Evolutionary conservation across 2,888 invertebrate genomes (phyloP).

Genomic region (Rhagophthalmus giganteus): DNA sequence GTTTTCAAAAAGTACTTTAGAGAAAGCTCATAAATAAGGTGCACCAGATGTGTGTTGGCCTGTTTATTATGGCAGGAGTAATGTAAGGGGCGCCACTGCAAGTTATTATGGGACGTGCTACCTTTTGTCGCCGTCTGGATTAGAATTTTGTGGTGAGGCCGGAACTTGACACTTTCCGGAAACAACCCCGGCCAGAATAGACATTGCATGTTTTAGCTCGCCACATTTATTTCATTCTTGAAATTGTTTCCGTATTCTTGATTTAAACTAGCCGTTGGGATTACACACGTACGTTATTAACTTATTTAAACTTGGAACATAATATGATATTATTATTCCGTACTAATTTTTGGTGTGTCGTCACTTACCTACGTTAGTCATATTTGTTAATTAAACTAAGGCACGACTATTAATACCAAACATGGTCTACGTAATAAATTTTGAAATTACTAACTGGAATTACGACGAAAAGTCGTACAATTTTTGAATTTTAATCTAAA

Average conservation of each 20-base stretch:
- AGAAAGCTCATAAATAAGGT: constrained; percentile 31
- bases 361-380: no score
- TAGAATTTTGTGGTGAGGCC: constrained; percentile 39
- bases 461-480: no score
- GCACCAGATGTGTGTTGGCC: constrained; percentile 31
- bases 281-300: no score
- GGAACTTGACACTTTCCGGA: constrained; percentile 40
- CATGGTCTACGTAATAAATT: no score
- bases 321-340: no score
- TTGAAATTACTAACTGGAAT: no score
- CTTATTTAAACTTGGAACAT: no score
- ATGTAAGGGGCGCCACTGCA: constrained; percentile 32
- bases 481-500: no score
- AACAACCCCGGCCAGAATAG: constrained; percentile 32
- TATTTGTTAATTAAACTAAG: no score
- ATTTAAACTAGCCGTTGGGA: no score
- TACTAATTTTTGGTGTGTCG: no score
- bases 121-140: constrained; percentile 34
- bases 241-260: not conserved
- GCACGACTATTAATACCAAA: no score
- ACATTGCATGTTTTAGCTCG: constrained; percentile 29
- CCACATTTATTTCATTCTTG: constrained; percentile 16
- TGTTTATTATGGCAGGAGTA: constrained; percentile 32
- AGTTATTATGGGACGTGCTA: constrained; percentile 32
- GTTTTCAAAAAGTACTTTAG: constrained; percentile 27